These are phyloP conservation scores for Chunga burmeisteri DNA, from an alignment of 2,113 vertebrate genomes.

Conservation along the genomic window DNA sequence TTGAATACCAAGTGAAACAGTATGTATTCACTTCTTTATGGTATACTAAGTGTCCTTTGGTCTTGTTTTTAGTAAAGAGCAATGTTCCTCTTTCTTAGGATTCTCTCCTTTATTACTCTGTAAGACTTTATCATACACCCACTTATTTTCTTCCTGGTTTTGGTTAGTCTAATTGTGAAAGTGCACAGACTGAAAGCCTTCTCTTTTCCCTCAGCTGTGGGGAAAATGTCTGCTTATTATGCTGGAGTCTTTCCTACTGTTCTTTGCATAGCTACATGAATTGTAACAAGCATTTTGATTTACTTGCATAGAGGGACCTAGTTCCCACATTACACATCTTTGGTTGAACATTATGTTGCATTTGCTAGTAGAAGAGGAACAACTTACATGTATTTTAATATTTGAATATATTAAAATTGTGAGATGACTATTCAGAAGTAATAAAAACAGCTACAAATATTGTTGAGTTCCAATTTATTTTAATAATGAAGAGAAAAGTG, in stretches of 20 bases:
- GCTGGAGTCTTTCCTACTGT: not conserved
- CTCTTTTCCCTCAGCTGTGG: not conserved
- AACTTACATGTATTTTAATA: conserved; percentile 9
- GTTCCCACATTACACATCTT: not conserved
- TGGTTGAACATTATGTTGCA: conserved; percentile 21
- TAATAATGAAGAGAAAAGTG: conserved; percentile 7
- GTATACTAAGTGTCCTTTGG: not conserved
- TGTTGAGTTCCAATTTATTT: not conserved
- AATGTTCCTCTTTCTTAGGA: not conserved
- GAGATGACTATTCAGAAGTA: not conserved
- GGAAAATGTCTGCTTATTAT: not conserved
- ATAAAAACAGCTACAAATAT: not conserved
- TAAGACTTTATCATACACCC: not conserved
- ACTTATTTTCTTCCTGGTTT: not conserved
- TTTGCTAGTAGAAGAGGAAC: not conserved
- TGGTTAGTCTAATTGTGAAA: not conserved
- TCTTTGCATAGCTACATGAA: conserved; percentile 1
- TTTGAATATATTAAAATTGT: not conserved
- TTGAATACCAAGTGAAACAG: not conserved
- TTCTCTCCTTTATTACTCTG: not conserved
- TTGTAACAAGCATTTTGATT: not conserved
- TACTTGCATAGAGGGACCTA: not conserved
- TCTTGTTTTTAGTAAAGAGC: not conserved
- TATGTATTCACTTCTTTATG: not conserved
- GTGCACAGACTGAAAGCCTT: not conserved